Evolutionary conservation across 1,140 invertebrate species (phyloP), one percentile per base, ranked within the genome.

Genomic region (Tetragnatha versicolor): DNA sequence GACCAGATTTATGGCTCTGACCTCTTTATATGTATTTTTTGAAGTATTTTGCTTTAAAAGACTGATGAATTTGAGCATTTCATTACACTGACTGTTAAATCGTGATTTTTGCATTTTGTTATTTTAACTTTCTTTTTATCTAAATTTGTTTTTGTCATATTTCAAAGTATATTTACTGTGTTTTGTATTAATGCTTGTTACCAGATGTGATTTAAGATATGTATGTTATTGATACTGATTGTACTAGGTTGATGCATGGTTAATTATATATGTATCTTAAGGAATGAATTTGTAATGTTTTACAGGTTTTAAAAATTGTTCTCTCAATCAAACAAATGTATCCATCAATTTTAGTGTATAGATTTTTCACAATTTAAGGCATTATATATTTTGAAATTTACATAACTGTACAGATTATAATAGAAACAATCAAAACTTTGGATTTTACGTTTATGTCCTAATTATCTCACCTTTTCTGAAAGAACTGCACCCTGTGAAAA

Each of bases 361-460:
- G 27, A 55, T 12, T 55, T 9, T 14, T 14, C 31, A 22, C 29
- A 0, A 17, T 55, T 55, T 22, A 55, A 55, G 31, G 27, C 22
- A 17, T 47, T 47, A 47, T 55, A 29, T 55, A 55, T 55, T 55
- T 55, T 55, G 25, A 12, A 55, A 10, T 12, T 55, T 55, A n/a
- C n/a, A n/a, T 31, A 55, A 55, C 27, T 55, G 53, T 55, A 55
- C 27, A 55, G 31, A 53, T 33, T 29, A 29, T 58, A 58, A 33
- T 58, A 58, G 29, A 58, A 58, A 35, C 55, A 58, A 58, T 58
- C 55, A 58, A 31, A 58, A 58, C 14, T 10, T n/a, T 58, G 55
- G 20, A 58, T 58, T 58, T 58, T 35, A n/a, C 5, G 29, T n/a
- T 33, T 33, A 10, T 58, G 22, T 33, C n/a, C n/a, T n/a, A n/a